Percentiles rank a stretch among this genome's conserved stretches.
Evolutionary conservation across 2,113 vertebrate genomes (phyloP).

Genomic region (Crotalus helleri): DNA sequence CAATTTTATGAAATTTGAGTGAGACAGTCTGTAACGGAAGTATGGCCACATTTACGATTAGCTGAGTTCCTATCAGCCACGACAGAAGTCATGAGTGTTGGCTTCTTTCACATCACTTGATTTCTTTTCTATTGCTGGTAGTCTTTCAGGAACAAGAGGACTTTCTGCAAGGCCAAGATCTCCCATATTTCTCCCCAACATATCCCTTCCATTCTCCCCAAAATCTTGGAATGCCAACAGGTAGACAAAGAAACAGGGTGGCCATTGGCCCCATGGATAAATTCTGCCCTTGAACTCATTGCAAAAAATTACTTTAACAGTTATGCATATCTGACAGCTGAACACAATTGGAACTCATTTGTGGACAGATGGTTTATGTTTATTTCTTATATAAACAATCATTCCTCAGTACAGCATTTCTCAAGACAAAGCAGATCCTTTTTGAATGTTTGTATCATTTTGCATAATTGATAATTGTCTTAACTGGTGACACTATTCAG

Average conservation of each 20-base stretch:
- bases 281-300: neutral
- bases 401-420: neutral
- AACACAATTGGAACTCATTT: neutral
- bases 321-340: neutral
- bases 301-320: neutral
- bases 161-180: neutral
- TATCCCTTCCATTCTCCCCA: neutral
- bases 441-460: neutral
- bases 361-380: neutral
- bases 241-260: neutral
- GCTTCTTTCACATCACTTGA: neutral
- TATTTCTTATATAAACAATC: neutral
- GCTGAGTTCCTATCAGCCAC: neutral
- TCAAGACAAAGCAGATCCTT: neutral
- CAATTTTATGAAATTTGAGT: neutral
- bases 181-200: neutral
- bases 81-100: neutral
- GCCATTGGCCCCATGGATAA: neutral
- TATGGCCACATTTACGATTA: neutral
- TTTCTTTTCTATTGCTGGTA: neutral
- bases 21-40: neutral
- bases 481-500: neutral
- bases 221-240: neutral
- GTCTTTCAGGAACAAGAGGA: neutral
- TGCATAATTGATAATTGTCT: neutral